phyloP scores from a whole-genome alignment of 2,797 vertebrate species.

The Myioborus miniatus region DNA sequence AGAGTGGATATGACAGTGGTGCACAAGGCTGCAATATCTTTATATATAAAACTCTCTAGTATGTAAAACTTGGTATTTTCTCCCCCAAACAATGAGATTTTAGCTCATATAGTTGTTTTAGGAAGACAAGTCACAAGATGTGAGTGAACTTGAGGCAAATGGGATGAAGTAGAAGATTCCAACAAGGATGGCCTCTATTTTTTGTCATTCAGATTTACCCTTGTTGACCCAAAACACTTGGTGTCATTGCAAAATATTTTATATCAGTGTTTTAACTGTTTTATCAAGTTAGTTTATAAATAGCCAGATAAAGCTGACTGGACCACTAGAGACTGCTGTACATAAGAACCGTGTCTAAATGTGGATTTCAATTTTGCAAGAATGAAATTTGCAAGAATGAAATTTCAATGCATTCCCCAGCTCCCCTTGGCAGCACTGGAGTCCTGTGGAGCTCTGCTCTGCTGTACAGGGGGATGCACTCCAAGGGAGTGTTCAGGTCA shows the following conservation, averaged over 20 bases:
- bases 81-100: neutral
- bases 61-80: accelerated
- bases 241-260: neutral
- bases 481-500: neutral
- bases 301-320: neutral
- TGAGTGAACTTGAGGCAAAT: neutral
- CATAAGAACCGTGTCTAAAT: too few relatives aligned
- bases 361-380: too few relatives aligned
- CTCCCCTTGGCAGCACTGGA: neutral
- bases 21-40: neutral
- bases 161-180: neutral
- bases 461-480: neutral
- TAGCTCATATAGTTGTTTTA: neutral
- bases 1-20: neutral
- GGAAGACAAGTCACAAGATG: neutral
- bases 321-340: neutral
- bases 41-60: neutral
- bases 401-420: neutral
- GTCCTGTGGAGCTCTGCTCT: neutral
- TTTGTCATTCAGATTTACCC: neutral
- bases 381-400: neutral
- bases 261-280: neutral
- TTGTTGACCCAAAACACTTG: neutral
- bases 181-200: neutral
- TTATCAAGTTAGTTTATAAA: neutral